Evolutionary conservation across 2,113 vertebrate species (phyloP).

Genomic region (Cinclus cinclus): DNA sequence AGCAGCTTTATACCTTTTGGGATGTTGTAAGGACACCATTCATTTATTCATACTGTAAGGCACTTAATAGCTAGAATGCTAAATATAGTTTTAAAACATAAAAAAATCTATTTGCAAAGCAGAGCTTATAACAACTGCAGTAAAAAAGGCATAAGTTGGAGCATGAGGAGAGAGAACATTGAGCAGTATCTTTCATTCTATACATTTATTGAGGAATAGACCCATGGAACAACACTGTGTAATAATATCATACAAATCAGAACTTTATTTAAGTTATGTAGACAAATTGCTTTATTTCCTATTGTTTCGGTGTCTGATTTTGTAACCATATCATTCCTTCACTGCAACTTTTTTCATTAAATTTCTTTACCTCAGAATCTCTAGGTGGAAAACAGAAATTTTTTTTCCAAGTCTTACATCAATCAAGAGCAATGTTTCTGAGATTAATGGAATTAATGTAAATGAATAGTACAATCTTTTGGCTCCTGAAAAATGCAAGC

Average conservation of each 20-base stretch:
- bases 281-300: neutral
- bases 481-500: neutral
- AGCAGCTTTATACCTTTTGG: neutral
- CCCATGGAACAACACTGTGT: neutral
- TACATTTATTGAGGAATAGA: neutral
- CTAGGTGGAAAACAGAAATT: neutral
- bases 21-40: neutral
- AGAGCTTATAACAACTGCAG: neutral
- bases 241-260: neutral
- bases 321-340: neutral
- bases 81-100: neutral
- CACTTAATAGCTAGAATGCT: neutral
- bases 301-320: neutral
- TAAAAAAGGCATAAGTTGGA: neutral
- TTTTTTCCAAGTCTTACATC: neutral
- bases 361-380: neutral
- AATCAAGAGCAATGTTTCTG: neutral
- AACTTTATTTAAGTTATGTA: neutral
- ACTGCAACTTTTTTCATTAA: neutral
- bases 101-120: neutral
- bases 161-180: neutral
- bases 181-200: neutral
- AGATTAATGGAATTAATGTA: neutral
- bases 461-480: neutral
- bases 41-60: neutral